These are phyloP conservation scores for Parazoanthus swiftii DNA, from an alignment of 92 coral and sea anemone species.

Conservation along the genomic window DNA sequence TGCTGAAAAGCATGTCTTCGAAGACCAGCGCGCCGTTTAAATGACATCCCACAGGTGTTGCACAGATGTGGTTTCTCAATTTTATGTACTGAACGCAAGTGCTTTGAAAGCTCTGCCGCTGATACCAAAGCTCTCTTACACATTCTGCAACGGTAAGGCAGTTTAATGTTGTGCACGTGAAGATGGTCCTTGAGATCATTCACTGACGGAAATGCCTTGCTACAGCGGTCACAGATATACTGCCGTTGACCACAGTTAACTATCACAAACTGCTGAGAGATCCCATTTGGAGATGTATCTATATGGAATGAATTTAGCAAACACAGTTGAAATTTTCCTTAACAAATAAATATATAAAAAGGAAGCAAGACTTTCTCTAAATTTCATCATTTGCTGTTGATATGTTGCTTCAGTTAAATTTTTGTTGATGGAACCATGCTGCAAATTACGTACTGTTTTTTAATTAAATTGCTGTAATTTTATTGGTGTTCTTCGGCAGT, in stretches of 20 bases:
- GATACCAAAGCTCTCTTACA: conserved; percentile 13
- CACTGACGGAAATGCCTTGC: background rate
- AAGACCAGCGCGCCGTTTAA: conserved; percentile 9
- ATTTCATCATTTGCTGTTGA: too few relatives aligned
- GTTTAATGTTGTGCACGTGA: conserved; percentile 11
- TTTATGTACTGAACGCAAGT: conserved; percentile 17
- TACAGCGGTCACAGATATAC: conserved; percentile 6
- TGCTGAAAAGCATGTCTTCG: conserved; percentile 11
- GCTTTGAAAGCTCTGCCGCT: background rate
- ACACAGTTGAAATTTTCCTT: background rate
- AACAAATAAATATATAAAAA: too few relatives aligned
- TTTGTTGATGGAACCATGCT: too few relatives aligned
- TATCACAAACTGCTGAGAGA: conserved; percentile 4
- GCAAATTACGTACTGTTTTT: too few relatives aligned
- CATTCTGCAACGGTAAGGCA: conserved; percentile 26
- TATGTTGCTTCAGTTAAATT: too few relatives aligned
- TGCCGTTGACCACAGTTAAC: background rate
- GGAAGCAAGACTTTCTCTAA: too few relatives aligned
- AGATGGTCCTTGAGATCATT: conserved; percentile 24
- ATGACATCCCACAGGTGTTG: conserved; percentile 18
- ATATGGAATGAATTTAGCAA: background rate
- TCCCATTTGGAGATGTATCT: conserved; percentile 1
- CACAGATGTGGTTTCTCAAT: conserved; percentile 20
- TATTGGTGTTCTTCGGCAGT: too few relatives aligned
- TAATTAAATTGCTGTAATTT: too few relatives aligned